These are phyloP conservation scores for Anas platyrhynchos DNA, from an alignment of 2,113 vertebrate species.

Conservation along the genomic window DNA sequence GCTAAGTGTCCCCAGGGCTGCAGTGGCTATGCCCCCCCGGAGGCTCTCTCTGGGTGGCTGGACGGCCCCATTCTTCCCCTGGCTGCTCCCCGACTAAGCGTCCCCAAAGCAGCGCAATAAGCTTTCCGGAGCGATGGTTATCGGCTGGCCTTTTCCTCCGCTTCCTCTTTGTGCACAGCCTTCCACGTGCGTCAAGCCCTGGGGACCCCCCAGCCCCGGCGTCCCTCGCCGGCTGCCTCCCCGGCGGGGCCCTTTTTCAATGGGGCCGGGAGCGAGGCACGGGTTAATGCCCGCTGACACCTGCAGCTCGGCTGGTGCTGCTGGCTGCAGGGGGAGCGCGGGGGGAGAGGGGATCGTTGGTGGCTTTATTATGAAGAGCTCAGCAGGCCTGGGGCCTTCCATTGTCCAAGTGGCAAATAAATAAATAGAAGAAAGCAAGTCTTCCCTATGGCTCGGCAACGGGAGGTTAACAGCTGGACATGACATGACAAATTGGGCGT, in stretches of 20 bases:
- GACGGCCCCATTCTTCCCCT: slow-evolving; percentile 28
- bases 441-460: slow-evolving; percentile 84
- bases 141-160: slow-evolving; percentile 63
- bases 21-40: not conserved
- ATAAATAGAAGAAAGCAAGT: slow-evolving; percentile 91
- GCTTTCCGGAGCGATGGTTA: slow-evolving; percentile 79
- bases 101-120: slow-evolving; percentile 49
- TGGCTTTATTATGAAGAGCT: slow-evolving; percentile 86
- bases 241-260: slow-evolving; percentile 66
- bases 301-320: slow-evolving; percentile 80
- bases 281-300: slow-evolving; percentile 83
- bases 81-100: slow-evolving; percentile 44
- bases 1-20: slow-evolving; percentile 64
- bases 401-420: slow-evolving; percentile 90
- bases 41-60: slow-evolving; percentile 62
- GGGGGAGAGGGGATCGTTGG: slow-evolving; percentile 71
- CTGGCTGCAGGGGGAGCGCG: slow-evolving; percentile 42
- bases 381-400: slow-evolving; percentile 81
- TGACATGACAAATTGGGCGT: slow-evolving; percentile 94
- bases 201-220: slow-evolving; percentile 57
- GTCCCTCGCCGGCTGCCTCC: not conserved
- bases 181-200: slow-evolving; percentile 15
- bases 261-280: slow-evolving; percentile 66
- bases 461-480: slow-evolving; percentile 94
- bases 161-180: slow-evolving; percentile 65